Base-by-base conservation (phyloP, 2,113 vertebrate genomes). In the Saguinus midas region DNA sequence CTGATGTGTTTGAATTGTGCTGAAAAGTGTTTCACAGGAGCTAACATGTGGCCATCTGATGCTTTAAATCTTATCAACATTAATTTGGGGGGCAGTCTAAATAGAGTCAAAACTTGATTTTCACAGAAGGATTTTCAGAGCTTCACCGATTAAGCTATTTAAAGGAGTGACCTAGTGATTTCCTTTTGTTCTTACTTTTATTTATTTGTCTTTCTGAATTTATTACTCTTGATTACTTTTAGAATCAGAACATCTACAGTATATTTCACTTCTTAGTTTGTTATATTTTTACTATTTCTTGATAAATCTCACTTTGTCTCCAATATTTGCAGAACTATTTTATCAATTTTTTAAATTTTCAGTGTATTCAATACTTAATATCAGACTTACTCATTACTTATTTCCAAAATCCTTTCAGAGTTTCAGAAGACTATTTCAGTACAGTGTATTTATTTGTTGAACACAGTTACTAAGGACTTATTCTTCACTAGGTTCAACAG, bases 31-130 rank as follows among this genome's bases (percentile, higher is more conserved):
- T 97, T 94, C 20, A 43, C 14, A n/a, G 58, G 29, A 91, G 55
- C 29, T 94, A 84, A n/a, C 86, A 78, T 87, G 43, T 93, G 32
- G n/a, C 73, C 64, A 76, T 72, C 66, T 90, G 76, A 95, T 87
- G 35, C 68, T 93, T 95, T 94, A 9, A 25, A 81, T 93, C 48
- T 94, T 92, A 87, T 76, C 52, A 90, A 73, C 25, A 83, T 64
- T 86, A 87, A 82, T 80, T 90, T 80, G 20, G 1, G 35, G 52
- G 52, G 1, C n/a, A 93, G 25, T 73, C 14, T 90, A 87, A 83
- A 64, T 70, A 90, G 23, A 95, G 57, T 48, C 16, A 58, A 95
- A 94, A 55, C 21, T 79, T 86, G 32, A 75, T 76, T 52, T 94
- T 83, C 48, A 83, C 23, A 40, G 45, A 80, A 55, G 9, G 11